Base-by-base conservation (phyloP, 1,140 invertebrate species). In the Neodiprion pinetum region DNA sequence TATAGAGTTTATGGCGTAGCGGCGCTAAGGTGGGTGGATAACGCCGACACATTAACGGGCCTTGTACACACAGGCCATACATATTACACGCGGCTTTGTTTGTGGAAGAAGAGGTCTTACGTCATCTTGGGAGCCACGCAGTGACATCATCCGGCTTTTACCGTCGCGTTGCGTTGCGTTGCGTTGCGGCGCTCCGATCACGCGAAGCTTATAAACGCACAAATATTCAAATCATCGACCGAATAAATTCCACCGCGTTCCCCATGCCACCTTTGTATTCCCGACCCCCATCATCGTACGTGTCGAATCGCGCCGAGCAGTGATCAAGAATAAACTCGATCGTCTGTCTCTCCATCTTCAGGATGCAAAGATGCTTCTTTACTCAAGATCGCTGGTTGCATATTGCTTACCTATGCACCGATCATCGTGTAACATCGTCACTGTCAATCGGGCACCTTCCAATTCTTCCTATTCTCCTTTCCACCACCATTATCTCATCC, bases 141-240 rank as follows among this genome's bases (percentile, higher is more conserved):
- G 53, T 61, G 53, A 61, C 53, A 61, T 61, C 53, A 61, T 61
- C 53, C n/a, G 53, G 53, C n/a, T 40, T 40, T 14, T 61, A 61
- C 11, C 11, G 53, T 17, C 53, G 53, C 53, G 53, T 61, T 12
- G 9, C 28, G 28, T 40, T 40, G 28, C n/a, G 53, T 12, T 61
- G 11, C n/a, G 11, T 61, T 17, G 53, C 11, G 11, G 53, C n/a
- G 11, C n/a, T 61, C 4, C 53, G 53, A 61, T 61, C 11, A 61
- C 5, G 5, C 53, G 53, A 9, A 61, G 11, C 11, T 61, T 61
- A 40, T 17, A 17, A 61, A 61, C 53, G 53, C 53, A 61, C 53
- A 61, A 61, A 61, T 61, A 61, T 61, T 61, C 53, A 61, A 61
- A 61, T 61, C n/a, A 61, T 61, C 28, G 28, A 61, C n/a, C 53